phyloP scores from a whole-genome alignment of 2,113 vertebrate species.

The Todiramphus chloris region DNA sequence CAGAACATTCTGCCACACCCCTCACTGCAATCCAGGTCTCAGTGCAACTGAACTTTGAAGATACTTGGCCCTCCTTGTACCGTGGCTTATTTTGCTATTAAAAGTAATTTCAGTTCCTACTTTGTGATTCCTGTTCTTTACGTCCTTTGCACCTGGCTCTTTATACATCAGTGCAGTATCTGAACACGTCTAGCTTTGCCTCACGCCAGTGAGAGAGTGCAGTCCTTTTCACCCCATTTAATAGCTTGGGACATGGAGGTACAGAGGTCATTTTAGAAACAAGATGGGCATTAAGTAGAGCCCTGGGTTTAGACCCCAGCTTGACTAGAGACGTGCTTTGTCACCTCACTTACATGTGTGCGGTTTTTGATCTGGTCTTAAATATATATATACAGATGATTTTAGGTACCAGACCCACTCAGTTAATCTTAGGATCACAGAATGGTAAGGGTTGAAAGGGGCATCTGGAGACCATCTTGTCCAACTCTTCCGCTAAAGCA shows the following conservation, averaged over 20 bases:
- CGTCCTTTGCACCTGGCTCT: neutral
- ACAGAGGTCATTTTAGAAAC: neutral
- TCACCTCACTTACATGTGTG: accelerated
- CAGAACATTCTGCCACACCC: neutral
- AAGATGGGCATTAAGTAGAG: neutral
- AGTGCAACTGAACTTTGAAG: neutral
- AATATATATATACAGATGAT: neutral
- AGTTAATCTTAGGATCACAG: neutral
- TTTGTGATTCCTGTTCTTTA: neutral
- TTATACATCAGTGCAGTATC: neutral
- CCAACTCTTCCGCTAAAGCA: too few species aligned
- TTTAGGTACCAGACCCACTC: neutral
- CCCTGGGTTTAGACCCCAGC: neutral
- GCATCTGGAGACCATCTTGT: too few species aligned
- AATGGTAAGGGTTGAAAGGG: too few species aligned
- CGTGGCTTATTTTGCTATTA: neutral
- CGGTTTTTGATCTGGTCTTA: neutral
- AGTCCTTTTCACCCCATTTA: neutral
- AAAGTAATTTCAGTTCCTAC: neutral
- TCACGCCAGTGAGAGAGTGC: accelerated
- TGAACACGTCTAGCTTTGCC: neutral
- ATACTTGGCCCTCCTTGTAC: neutral
- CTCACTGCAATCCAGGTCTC: neutral
- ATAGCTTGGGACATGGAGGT: neutral
- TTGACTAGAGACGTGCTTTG: neutral